Conservation (phyloP, 2,113 vertebrate species). For the Indicator indicator region DNA sequence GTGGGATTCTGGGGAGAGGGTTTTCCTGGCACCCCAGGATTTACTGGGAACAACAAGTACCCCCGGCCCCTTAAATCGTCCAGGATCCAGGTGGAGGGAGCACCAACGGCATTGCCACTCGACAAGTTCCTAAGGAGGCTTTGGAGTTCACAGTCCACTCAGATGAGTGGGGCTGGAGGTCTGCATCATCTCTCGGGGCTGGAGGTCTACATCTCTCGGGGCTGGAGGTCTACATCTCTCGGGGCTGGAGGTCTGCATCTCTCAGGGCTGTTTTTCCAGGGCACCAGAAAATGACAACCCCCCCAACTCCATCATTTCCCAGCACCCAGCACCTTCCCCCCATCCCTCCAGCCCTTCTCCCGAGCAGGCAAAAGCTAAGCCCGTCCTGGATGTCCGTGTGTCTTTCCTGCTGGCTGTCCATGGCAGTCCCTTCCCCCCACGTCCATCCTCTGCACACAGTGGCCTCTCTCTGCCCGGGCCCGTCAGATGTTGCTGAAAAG, state of each 20-base stretch:
- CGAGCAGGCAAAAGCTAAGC: not conserved
- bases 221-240: not conserved
- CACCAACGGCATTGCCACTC: accelerated
- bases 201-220: not conserved
- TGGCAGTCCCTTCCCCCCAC: not conserved
- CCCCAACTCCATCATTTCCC: not conserved
- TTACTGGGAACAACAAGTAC: accelerated
- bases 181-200: not conserved
- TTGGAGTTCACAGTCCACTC: not conserved
- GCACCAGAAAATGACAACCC: not conserved
- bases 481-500: slow-evolving; percentile 78
- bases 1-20: accelerated
- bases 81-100: not conserved
- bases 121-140: not conserved
- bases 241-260: not conserved
- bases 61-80: not conserved
- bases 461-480: slow-evolving; percentile 47
- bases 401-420: not conserved
- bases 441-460: not conserved
- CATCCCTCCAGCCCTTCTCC: not conserved
- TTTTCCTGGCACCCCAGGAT: not conserved
- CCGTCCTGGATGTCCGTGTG: not conserved
- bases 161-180: not conserved
- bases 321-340: not conserved
- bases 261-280: not conserved